Base-by-base conservation (phyloP, 1,140 invertebrate genomes). In the Eurosta solidaginis region DNA sequence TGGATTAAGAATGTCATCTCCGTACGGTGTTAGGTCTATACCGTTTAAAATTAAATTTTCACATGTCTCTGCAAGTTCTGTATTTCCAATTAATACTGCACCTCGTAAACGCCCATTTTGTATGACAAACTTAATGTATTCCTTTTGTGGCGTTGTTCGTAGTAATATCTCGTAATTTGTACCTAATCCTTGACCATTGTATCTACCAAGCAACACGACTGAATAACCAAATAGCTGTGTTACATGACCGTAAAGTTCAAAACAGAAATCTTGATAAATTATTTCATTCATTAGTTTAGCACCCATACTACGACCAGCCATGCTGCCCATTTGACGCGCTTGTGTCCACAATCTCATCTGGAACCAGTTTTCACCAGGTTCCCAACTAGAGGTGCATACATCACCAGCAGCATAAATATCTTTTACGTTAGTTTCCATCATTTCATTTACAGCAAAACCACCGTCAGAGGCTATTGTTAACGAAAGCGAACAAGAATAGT, bases 271-370 rank as follows among this genome's bases (percentile, higher is more conserved):
- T 89, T 94, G 92, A 44, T 93, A 88, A 27, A 94, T 91, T 78
- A 91, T 89, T 89, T 95, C 92, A 14, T 90, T 89, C 22, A 87
- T 89, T 1, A 91, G 82, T 68, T 89, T 89, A 2, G 92, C 92
- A 79, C 92, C 90, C 95, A 99, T 99, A 78, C 93, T 93, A 87
- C 96, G 95, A 0, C 96, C 97, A 17, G 95, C 96, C 90, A 97
- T 98, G 50, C 91, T 90, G 12, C 97, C 98, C 97, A 99, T 99
- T 89, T 98, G 97, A 79, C 96, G 89, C 0, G 98, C 98, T 90
- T 99, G 98, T 5, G 96, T 97, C 98, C 98, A 99, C 1, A 99
- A 87, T 68, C 97, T 90, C 94, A 99, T 97, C 89, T 98, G 97
- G 88, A 98, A 95, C 98, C 98, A 99, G 85, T 98, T 95, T 47